Conservation (phyloP, 1,140 invertebrate species). For the Drosophila azteca region DNA sequence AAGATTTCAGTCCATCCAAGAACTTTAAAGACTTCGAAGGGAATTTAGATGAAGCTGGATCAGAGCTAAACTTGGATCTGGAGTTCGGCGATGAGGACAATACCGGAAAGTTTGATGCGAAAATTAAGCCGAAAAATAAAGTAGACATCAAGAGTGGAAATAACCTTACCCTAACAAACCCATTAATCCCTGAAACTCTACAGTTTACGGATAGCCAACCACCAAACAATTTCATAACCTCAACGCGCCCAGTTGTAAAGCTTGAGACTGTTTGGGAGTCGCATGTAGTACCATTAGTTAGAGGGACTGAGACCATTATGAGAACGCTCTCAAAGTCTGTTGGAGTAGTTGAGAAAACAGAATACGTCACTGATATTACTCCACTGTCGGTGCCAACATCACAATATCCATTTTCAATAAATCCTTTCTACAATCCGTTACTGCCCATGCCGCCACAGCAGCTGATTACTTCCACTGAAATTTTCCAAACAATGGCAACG, state of each 20-base stretch:
- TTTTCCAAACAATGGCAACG: conserved; percentile 91
- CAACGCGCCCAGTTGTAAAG: conserved; percentile 89
- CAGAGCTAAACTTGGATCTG: conserved; percentile 92
- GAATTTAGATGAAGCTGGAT: conserved; percentile 93
- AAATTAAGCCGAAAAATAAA: conserved; percentile 64
- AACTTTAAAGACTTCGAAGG: conserved; percentile 95
- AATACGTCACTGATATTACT: conserved; percentile 90
- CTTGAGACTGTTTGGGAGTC: conserved; percentile 92
- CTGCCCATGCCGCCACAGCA: conserved; percentile 86
- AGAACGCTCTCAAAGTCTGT: conserved; percentile 91
- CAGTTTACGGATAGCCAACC: conserved; percentile 24
- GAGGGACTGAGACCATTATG: conserved; percentile 89
- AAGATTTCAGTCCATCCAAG: conserved; percentile 85
- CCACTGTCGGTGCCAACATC: conserved; percentile 86
- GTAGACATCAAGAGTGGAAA: conserved; percentile 33
- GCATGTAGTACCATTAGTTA: conserved; percentile 90
- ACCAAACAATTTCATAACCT: conserved; percentile 86
- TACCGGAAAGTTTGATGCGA: conserved; percentile 87
- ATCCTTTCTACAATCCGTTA: conserved; percentile 84
- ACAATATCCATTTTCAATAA: conserved; percentile 83
- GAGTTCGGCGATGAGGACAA: conserved; percentile 92
- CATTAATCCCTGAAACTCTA: conserved; percentile 20
- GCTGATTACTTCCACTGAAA: conserved; percentile 91
- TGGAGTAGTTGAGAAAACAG: conserved; percentile 90
- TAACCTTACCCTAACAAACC: conserved; percentile 42